Percentiles rank a stretch among this genome's conserved stretches.
Conservation (phyloP, 2,888 invertebrate species). For the Acholoe squamosa region DNA sequence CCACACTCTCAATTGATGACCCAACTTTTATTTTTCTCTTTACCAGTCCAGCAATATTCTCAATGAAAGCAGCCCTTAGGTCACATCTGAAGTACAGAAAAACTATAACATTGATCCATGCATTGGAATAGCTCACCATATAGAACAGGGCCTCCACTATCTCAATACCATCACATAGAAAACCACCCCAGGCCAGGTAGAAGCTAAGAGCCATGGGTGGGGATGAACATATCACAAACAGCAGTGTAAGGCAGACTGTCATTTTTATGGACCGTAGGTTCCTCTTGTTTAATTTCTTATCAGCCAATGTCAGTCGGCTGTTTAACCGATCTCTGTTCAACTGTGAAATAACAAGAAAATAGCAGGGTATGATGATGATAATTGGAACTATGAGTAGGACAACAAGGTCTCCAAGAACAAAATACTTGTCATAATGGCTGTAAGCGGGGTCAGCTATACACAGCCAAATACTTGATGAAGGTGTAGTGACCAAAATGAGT, state of each 20-base stretch:
- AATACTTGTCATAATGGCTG: constrained; percentile 5
- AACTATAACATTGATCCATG: constrained; percentile 58
- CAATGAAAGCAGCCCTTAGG: not conserved
- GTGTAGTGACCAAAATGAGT: not conserved
- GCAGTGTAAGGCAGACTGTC: not conserved
- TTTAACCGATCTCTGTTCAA: not conserved
- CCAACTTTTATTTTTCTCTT: not conserved
- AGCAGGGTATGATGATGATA: constrained; percentile 55
- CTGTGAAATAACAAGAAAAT: constrained; percentile 3
- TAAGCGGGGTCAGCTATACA: constrained; percentile 30
- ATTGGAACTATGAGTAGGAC: constrained; percentile 53
- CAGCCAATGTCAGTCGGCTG: not conserved
- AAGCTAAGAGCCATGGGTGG: not conserved
- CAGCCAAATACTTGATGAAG: not conserved
- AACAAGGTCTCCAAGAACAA: constrained; percentile 34
- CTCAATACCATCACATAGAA: not conserved
- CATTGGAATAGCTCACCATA: constrained; percentile 54
- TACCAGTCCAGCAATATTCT: not conserved
- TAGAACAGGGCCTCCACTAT: not conserved
- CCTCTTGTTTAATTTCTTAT: not conserved
- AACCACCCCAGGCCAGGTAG: not conserved
- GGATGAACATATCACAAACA: constrained; percentile 45
- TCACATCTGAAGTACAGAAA: constrained; percentile 49
- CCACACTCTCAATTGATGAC: no score
- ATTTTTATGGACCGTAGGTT: constrained; percentile 48